These are phyloP conservation scores for Cyaniris semiargus DNA, from an alignment of 2,888 invertebrate genomes.

Conservation along the genomic window DNA sequence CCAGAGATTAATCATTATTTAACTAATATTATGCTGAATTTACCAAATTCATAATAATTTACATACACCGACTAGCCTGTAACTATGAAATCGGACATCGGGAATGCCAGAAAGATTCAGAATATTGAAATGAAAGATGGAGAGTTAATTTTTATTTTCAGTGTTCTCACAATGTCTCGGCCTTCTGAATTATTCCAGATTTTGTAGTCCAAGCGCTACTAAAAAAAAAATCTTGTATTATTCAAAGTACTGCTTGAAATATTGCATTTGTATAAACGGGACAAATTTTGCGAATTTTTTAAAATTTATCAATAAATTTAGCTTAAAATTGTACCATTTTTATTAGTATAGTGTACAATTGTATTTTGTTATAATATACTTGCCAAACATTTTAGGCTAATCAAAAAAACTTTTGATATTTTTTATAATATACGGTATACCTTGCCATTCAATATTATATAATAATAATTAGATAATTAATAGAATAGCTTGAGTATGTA, in stretches of 20 bases:
- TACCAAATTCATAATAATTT: constrained; percentile 24
- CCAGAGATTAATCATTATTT: constrained; percentile 81
- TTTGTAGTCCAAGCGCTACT: background rate
- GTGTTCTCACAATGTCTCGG: background rate
- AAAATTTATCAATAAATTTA: background rate
- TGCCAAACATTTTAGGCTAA: constrained; percentile 19
- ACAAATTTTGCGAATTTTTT: background rate
- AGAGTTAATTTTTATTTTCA: too few relatives aligned
- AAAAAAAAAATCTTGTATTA: constrained; percentile 19
- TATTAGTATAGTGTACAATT: background rate
- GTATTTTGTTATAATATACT: constrained; percentile 26
- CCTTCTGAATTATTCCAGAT: background rate
- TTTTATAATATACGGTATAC: background rate
- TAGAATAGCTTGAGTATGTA: constrained; percentile 3
- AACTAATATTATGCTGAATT: constrained; percentile 8
- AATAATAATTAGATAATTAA: background rate
- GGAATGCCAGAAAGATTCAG: background rate
- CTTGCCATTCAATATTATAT: background rate
- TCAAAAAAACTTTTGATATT: background rate
- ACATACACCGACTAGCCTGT: background rate
- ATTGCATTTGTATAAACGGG: background rate
- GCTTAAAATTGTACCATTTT: background rate
- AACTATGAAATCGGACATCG: background rate
- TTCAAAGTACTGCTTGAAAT: constrained; percentile 13
- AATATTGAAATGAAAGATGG: background rate